A percentile compares a stretch with the other conserved stretches of the same genome.
Evolutionary conservation across 2,113 vertebrate genomes (phyloP).

Genomic region (Dicentrarchus labrax): DNA sequence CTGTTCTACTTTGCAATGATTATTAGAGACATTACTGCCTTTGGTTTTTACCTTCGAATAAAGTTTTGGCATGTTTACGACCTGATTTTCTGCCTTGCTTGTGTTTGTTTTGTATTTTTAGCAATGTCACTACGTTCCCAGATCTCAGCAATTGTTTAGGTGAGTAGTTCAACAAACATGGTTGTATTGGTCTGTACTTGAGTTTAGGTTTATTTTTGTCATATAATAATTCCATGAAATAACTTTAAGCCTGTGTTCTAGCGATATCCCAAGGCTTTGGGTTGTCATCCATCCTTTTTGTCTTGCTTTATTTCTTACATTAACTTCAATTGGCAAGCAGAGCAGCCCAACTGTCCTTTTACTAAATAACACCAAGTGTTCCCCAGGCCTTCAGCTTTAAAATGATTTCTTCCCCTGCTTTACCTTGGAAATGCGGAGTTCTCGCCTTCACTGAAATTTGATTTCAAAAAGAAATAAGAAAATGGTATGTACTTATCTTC

Average conservation of each 20-base stretch:
- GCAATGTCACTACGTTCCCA: neutral
- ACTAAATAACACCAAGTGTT: neutral
- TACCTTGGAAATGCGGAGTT: neutral
- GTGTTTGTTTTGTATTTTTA: constrained; percentile 2
- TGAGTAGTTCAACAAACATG: neutral
- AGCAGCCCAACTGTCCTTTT: constrained; percentile 5
- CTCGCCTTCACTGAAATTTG: neutral
- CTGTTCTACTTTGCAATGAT: constrained; percentile 1
- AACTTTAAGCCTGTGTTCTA: constrained; percentile 4
- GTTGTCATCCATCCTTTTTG: constrained; percentile 9
- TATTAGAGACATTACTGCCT: neutral
- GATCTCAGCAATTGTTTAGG: neutral
- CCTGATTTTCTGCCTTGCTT: neutral
- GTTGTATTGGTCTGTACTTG: neutral
- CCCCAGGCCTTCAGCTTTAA: constrained; percentile 8
- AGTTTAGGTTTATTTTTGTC: neutral
- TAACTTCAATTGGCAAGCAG: neutral
- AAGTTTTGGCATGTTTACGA: neutral
- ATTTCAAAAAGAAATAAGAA: constrained; percentile 16
- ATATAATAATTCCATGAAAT: neutral
- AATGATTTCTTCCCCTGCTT: constrained; percentile 14
- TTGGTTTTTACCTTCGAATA: neutral
- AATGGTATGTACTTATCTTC: constrained; percentile 23
- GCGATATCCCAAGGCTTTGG: constrained; percentile 2
- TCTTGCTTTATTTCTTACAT: neutral